Conservation (phyloP, 2,113 vertebrate genomes). For the Monarcha castaneiventris region DNA sequence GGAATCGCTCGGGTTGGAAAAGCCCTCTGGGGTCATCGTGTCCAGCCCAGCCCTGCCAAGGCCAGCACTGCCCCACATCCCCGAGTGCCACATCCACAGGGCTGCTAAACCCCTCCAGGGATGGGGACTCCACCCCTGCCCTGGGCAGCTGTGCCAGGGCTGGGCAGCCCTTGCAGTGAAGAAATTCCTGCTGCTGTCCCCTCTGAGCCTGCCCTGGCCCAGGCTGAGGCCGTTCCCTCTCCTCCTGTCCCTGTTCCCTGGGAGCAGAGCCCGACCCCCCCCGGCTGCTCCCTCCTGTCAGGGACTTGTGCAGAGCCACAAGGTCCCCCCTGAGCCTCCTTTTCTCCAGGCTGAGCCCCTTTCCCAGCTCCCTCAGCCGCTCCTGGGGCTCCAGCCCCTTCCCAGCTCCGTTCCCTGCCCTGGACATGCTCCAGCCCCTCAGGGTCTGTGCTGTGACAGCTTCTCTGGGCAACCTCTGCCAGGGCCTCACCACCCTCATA, state of each 20-base stretch:
- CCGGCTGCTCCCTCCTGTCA: neutral
- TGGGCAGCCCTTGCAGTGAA: accelerated
- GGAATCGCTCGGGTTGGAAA: accelerated
- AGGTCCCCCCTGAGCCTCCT: neutral
- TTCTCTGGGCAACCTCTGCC: neutral
- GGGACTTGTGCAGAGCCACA: neutral
- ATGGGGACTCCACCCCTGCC: no score
- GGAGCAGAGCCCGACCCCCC: no score
- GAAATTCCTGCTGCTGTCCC: neutral
- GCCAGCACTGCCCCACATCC: neutral
- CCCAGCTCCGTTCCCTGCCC: accelerated
- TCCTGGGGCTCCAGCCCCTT: neutral
- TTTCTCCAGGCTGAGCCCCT: neutral
- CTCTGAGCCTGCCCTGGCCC: neutral
- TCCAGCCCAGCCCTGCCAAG: neutral
- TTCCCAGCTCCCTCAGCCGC: neutral
- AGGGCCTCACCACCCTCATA: neutral
- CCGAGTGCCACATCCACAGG: neutral
- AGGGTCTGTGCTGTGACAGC: neutral
- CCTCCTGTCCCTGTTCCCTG: no score
- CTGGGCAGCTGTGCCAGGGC: neutral
- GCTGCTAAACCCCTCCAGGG: neutral
- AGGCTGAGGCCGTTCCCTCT: neutral
- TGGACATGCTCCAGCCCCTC: neutral
- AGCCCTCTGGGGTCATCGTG: neutral